phyloP scores from a whole-genome alignment of 2,888 invertebrate species.

The Pandemis cinnamomeana region DNA sequence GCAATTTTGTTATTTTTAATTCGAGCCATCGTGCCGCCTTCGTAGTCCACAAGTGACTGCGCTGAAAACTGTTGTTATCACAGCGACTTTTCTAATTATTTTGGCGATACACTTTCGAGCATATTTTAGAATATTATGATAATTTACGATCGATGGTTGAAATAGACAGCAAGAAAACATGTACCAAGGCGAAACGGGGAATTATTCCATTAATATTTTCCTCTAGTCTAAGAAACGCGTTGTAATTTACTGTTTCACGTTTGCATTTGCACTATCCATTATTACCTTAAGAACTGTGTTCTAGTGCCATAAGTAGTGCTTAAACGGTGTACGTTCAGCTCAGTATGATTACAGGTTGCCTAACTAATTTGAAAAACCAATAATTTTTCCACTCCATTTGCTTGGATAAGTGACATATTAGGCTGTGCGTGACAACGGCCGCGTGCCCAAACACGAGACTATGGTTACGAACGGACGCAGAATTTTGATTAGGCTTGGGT shows the following conservation, averaged over 20 bases:
- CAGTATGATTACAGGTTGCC: slow-evolving; percentile 23
- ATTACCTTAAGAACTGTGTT: background rate
- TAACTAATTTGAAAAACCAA: slow-evolving; percentile 27
- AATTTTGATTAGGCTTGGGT: too few species aligned
- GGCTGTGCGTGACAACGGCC: slow-evolving; percentile 19
- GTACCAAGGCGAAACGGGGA: too few species aligned
- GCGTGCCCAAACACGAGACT: slow-evolving; percentile 24
- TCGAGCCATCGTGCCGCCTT: too few species aligned
- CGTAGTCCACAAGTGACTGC: too few species aligned
- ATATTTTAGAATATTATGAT: too few species aligned
- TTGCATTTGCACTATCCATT: background rate
- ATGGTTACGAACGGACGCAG: background rate
- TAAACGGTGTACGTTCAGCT: slow-evolving; percentile 20
- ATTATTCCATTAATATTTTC: too few species aligned
- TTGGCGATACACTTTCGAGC: too few species aligned
- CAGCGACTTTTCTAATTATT: too few species aligned
- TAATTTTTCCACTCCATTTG: slow-evolving; percentile 42
- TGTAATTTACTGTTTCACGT: background rate
- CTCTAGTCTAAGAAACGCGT: background rate
- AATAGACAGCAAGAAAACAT: too few species aligned
- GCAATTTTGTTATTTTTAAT: too few species aligned
- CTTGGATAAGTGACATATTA: slow-evolving; percentile 43
- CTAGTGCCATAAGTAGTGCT: slow-evolving; percentile 1
- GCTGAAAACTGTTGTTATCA: too few species aligned
- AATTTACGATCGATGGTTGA: too few species aligned